These are phyloP conservation scores for Naso thynnoides DNA, from an alignment of 2,797 vertebrate genomes.

Conservation along the genomic window DNA sequence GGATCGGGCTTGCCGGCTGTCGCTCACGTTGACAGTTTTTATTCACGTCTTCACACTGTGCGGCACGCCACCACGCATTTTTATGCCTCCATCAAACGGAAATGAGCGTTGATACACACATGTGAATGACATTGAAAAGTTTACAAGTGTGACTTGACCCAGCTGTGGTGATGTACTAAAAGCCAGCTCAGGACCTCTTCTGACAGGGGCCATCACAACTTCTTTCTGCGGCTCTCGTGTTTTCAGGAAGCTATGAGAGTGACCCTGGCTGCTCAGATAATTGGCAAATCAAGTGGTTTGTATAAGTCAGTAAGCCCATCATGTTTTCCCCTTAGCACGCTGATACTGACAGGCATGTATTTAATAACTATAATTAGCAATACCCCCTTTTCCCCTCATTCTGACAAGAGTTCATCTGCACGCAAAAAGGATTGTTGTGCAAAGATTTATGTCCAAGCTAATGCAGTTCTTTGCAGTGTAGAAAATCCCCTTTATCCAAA, in stretches of 20 bases:
- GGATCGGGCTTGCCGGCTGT: constrained; percentile 57
- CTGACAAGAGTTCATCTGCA: constrained; percentile 67
- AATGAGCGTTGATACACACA: constrained; percentile 51
- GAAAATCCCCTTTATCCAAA: constrained; percentile 61
- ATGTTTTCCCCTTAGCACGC: constrained; percentile 52
- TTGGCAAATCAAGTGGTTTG: constrained; percentile 76
- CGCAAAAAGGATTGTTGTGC: constrained; percentile 58
- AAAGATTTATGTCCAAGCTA: constrained; percentile 68
- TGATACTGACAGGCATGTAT: constrained; percentile 69
- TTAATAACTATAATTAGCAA: constrained; percentile 77
- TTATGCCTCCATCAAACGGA: constrained; percentile 59
- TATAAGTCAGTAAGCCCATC: constrained; percentile 68
- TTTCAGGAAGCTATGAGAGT: constrained; percentile 56
- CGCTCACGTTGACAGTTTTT: constrained; percentile 71
- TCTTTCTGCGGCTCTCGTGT: constrained; percentile 32
- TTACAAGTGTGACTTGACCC: constrained; percentile 50
- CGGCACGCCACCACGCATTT: constrained; percentile 58
- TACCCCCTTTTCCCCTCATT: constrained; percentile 57
- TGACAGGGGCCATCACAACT: constrained; percentile 44
- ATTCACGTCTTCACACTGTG: constrained; percentile 45
- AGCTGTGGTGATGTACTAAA: constrained; percentile 32
- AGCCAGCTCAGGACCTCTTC: constrained; percentile 38
- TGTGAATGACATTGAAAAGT: constrained; percentile 58
- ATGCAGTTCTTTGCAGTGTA: constrained; percentile 48
- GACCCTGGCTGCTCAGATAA: constrained; percentile 64